Base-by-base conservation (phyloP, 2,888 invertebrate species). In the Coenonympha arcania region DNA sequence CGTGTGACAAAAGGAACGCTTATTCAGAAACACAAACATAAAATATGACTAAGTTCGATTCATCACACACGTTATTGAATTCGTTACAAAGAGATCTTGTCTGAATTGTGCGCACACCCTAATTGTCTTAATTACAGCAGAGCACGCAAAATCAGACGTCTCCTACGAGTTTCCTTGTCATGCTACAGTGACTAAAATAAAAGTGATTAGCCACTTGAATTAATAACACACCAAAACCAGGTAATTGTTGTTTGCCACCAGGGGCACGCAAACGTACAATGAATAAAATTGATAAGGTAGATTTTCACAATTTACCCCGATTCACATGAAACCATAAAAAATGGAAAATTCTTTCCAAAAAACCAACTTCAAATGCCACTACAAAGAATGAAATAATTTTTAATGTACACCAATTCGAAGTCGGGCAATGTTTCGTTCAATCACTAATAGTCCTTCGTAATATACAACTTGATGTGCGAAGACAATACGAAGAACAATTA, bases 131-230 rank as follows among this genome's bases (percentile, higher is more conserved):
- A 54, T 54, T 51, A 33, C 26, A 9, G 26, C 41, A 26, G 6
- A 30, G 42, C 51, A 54, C 54, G 54, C 51, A 36, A 51, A 26
- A 41, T 37, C 16, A 37, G 18, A 24, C 43, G 47, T 4, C 8
- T 8, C 16, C 28, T 11, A 20, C 39, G 45, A 45, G 41, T 48
- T 52, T 52, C 31, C 48, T 34, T 52, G 42, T 40, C 48, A 46
- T 49, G 52, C 18, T 18, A 39, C 37, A 30, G 15, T 24, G 24
- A 42, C 41, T 37, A 22, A 31, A 47, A 18, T 44, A 40, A 33
- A 48, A 24, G 18, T 26, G 28, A 48, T 34, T 41, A 48, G 15
- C 22, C 16, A 22, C 15, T 26, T 36, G n/a, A 31, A 41, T 49
- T 49, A 49, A 45, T 49, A 49, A 20, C 28, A 37, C 18, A 24